These are phyloP conservation scores for Urocyon cinereoargenteus DNA, from an alignment of 2,797 vertebrate genomes.

Conservation along the genomic window DNA sequence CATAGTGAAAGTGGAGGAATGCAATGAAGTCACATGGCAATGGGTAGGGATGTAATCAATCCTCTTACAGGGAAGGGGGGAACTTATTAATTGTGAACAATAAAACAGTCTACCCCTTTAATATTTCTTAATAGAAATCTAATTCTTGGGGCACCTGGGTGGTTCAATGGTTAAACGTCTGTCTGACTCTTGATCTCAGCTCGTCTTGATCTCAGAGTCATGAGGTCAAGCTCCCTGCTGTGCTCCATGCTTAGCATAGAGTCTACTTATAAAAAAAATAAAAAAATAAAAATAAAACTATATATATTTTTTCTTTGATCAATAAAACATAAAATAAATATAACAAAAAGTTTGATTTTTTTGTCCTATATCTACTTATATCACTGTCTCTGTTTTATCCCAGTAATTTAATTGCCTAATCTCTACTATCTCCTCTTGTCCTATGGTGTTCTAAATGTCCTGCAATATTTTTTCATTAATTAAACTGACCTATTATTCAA, in stretches of 20 bases:
- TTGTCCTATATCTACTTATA: background rate
- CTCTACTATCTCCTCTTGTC: background rate
- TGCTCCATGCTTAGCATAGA: background rate
- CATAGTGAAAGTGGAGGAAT: background rate
- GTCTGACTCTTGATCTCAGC: background rate
- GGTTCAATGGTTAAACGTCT: background rate
- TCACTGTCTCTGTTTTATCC: background rate
- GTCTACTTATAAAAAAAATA: background rate
- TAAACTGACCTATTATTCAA: constrained; percentile 22
- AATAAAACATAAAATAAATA: background rate
- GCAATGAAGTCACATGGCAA: background rate
- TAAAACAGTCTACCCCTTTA: background rate
- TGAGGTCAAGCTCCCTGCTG: background rate
- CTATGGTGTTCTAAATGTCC: background rate
- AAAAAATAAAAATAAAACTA: background rate
- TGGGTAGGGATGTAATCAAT: background rate
- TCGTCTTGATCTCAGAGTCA: background rate
- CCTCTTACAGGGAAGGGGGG: background rate
- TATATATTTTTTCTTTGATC: background rate
- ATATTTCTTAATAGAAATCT: background rate
- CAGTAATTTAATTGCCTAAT: background rate
- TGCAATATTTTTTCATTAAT: background rate
- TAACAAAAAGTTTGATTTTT: background rate
- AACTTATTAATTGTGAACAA: background rate
- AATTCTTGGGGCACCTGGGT: background rate